These are phyloP conservation scores for Tupiocoris notatus DNA, from an alignment of 2,888 invertebrate species.

Conservation along the genomic window DNA sequence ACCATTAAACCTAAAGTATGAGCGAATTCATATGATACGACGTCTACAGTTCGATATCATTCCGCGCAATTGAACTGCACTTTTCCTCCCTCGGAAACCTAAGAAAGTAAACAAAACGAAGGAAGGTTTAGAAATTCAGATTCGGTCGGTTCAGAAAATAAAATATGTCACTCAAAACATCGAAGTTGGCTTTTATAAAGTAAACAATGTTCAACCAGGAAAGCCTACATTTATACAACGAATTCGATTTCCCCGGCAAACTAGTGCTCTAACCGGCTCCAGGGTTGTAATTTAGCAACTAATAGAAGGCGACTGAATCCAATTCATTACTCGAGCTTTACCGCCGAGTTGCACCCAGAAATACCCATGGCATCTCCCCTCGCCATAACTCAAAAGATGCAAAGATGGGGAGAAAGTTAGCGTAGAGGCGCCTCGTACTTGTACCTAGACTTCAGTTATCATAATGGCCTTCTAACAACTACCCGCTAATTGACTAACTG, in stretches of 20 bases:
- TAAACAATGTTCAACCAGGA: too few species aligned
- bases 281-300: neutral
- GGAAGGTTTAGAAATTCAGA: too few species aligned
- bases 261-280: too few species aligned
- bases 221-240: too few species aligned
- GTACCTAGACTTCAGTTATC: conserved; percentile 30
- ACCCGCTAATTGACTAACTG: conserved; percentile 34
- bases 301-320: neutral
- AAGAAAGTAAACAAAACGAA: too few species aligned
- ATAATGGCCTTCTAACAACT: conserved; percentile 31
- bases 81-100: too few species aligned
- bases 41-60: neutral
- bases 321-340: neutral
- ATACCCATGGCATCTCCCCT: neutral
- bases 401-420: conserved; percentile 10
- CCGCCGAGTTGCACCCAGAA: neutral
- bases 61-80: neutral
- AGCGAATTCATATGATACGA: neutral
- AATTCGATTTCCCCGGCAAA: too few species aligned
- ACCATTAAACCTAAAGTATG: neutral
- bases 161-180: too few species aligned
- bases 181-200: too few species aligned
- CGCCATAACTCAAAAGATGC: conserved; percentile 4
- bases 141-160: too few species aligned
- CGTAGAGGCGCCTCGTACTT: neutral